Base-by-base conservation (phyloP, 2,797 vertebrate genomes). In the Pempheris klunzingeri region DNA sequence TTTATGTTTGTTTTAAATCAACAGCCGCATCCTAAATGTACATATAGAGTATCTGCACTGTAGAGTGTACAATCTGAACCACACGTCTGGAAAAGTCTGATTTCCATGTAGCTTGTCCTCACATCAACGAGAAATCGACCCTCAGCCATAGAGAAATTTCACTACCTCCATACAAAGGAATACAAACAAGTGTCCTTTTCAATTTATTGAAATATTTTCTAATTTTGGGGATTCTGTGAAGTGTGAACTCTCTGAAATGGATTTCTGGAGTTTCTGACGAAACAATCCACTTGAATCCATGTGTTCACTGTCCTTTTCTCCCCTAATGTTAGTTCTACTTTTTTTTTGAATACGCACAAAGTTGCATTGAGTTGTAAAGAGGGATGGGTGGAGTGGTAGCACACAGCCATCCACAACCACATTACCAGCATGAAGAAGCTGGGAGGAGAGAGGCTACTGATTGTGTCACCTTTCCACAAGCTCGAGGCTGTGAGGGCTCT, bases 391-490 rank as follows among this genome's bases (percentile, higher is more conserved):
- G 34, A 14, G 9, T 5, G 26, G n/a, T 8, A 15, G 2, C 13
- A 52, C 69, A 67, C 61, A 70, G 75, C 71, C 57, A 71, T 44
- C 66, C 53, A 67, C 55, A 78, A 58, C 54, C 39, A 71, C 79
- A 86, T 77, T 76, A 68, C 54, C 65, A 44, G 76, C 77, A 74
- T 66, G 82, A 80, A 78, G 44, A 72, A 62, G 80, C 63, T 24
- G 15, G 73, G 66, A 78, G 49, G 63, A 46, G 79, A 71, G 77
- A 80, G 62, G 62, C 74, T 87, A 92, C 92, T 86, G 92, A 93
- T 92, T 90, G 87, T 91, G 92, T 93, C 93, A 93, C 86, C 87
- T 93, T 85, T 91, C 92, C 84, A 84, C 72, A 65, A 71, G 81
- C 88, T 75, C 1, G 41, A 73, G 86, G 91, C 90, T 90, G 84